phyloP scores from a whole-genome alignment of 2,888 invertebrate species.

The Archips crataeganus region DNA sequence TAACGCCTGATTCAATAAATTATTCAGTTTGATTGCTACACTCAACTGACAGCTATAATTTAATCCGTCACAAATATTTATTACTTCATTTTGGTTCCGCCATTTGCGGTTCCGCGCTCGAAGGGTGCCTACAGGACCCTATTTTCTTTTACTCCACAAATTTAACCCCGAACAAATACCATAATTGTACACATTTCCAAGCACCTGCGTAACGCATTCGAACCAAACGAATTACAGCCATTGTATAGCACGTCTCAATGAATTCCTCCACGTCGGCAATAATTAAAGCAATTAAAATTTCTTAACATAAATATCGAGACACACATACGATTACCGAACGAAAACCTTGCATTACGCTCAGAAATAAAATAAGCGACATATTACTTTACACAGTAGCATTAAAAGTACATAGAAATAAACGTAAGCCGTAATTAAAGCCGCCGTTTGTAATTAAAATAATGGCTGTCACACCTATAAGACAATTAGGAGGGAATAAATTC shows the following conservation, averaged over 20 bases:
- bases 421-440: constrained; percentile 73
- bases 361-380: constrained; percentile 30
- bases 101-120: no score
- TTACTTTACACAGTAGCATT: constrained; percentile 47
- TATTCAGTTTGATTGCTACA: no score
- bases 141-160: not conserved
- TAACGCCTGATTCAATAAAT: no score
- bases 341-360: constrained; percentile 25
- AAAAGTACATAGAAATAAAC: constrained; percentile 72
- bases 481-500: constrained; percentile 81
- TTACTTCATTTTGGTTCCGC: no score
- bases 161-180: not conserved
- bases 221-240: constrained; percentile 10
- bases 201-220: constrained; percentile 25
- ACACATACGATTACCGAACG: constrained; percentile 22
- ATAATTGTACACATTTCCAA: constrained; percentile 15
- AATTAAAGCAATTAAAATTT: constrained; percentile 41
- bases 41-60: no score
- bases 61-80: no score
- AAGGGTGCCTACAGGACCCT: no score
- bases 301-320: constrained; percentile 37
- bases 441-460: constrained; percentile 83
- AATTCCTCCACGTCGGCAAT: constrained; percentile 13
- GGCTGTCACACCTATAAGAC: constrained; percentile 84
- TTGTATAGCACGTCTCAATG: constrained; percentile 20